phyloP scores from a whole-genome alignment of 2,888 invertebrate species.

The Oxytorus armatus region DNA sequence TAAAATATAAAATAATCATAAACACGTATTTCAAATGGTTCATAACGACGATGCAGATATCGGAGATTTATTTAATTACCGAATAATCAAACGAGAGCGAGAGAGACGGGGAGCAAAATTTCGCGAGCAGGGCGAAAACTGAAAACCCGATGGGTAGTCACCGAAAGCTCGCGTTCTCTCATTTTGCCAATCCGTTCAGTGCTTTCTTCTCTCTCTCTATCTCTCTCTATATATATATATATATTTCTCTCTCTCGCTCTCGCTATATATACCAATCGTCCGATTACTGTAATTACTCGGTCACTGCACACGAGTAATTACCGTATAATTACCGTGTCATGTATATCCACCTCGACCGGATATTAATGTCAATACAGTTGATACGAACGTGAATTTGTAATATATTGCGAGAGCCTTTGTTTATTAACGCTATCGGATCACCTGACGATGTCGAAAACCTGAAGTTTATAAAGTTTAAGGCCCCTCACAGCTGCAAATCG shows the following conservation, averaged over 20 bases:
- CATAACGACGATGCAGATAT: slow-evolving; percentile 17
- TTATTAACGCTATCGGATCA: slow-evolving; percentile 41
- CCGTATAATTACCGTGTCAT: slow-evolving; percentile 69
- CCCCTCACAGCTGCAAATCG: background rate
- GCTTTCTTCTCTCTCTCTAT: background rate
- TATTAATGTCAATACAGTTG: slow-evolving; percentile 61
- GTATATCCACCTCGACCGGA: slow-evolving; percentile 38
- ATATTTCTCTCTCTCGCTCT: slow-evolving; percentile 9
- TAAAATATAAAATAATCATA: slow-evolving; percentile 4
- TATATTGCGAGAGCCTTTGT: slow-evolving; percentile 25
- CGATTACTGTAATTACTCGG: slow-evolving; percentile 71
- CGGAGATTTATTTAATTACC: slow-evolving; percentile 37
- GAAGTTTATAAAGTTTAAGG: background rate
- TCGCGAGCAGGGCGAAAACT: slow-evolving; percentile 22
- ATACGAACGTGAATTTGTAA: slow-evolving; percentile 32
- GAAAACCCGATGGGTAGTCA: slow-evolving; percentile 68
- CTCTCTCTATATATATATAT: slow-evolving; percentile 12
- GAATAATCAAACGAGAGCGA: slow-evolving; percentile 38
- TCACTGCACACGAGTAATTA: slow-evolving; percentile 70
- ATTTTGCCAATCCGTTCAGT: slow-evolving; percentile 19
- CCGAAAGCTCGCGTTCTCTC: slow-evolving; percentile 38
- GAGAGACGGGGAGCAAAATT: slow-evolving; percentile 10
- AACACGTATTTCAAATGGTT: background rate
- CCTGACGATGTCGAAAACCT: slow-evolving; percentile 21
- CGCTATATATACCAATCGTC: slow-evolving; percentile 36